These are phyloP conservation scores for Xanthia togata DNA, from an alignment of 2,888 invertebrate species.

Conservation along the genomic window DNA sequence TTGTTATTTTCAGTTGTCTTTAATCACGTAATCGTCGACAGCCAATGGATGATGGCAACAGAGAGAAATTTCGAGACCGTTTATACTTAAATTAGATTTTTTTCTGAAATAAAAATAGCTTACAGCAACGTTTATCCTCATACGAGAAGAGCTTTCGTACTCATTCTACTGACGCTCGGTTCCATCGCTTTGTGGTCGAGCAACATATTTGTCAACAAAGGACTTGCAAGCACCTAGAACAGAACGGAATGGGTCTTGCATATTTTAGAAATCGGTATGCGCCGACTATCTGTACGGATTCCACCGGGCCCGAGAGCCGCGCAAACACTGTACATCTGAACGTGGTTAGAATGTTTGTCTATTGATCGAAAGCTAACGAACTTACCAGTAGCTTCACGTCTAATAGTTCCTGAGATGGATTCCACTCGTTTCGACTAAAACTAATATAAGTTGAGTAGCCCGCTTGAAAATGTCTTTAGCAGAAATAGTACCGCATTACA, in stretches of 20 bases:
- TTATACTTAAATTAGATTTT: neutral
- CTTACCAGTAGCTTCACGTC: conserved; percentile 68
- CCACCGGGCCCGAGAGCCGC: conserved; percentile 61
- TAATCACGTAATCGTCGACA: conserved; percentile 12
- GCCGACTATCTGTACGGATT: conserved; percentile 69
- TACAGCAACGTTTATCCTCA: neutral
- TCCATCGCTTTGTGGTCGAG: conserved; percentile 35
- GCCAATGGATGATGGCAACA: conserved; percentile 10
- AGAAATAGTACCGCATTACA: conserved; percentile 25
- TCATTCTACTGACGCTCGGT: conserved; percentile 12
- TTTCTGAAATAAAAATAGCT: neutral
- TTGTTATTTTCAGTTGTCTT: conserved; percentile 13
- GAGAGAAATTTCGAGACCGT: neutral
- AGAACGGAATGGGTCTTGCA: conserved; percentile 70
- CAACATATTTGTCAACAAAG: conserved; percentile 56
- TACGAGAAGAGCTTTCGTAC: conserved; percentile 8
- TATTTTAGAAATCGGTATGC: conserved; percentile 78
- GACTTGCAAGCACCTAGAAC: conserved; percentile 63
- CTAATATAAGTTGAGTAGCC: conserved; percentile 47
- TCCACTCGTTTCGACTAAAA: conserved; percentile 60
- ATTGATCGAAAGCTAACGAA: conserved; percentile 70
- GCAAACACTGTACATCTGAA: conserved; percentile 69
- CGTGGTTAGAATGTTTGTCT: conserved; percentile 67
- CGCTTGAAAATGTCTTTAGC: conserved; percentile 39
- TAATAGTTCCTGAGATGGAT: conserved; percentile 62